Percentiles rank a stretch among this genome's conserved stretches.
phyloP scores from a whole-genome alignment of 92 coral and sea anemone genomes.

The Metridium senile region DNA sequence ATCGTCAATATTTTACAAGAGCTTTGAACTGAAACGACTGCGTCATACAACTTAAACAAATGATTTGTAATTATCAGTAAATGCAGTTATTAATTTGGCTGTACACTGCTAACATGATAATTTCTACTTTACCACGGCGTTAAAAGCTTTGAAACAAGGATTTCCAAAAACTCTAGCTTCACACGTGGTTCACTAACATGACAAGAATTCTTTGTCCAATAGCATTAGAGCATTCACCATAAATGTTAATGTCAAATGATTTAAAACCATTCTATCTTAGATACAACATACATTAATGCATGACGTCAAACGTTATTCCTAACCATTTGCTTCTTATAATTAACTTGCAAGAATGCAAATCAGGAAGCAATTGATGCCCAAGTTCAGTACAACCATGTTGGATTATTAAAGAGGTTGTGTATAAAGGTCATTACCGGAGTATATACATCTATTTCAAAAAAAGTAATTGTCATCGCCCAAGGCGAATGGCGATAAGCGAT shows the following conservation, averaged over 20 bases:
- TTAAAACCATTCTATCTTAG: not conserved
- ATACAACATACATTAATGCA: not conserved
- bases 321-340: too few relatives aligned
- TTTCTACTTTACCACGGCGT: not conserved
- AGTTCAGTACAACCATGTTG: too few relatives aligned
- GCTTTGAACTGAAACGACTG: not conserved
- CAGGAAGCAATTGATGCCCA: too few relatives aligned
- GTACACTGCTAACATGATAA: not conserved
- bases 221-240: not conserved
- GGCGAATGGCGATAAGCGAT: too few relatives aligned
- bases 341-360: too few relatives aligned
- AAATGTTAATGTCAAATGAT: not conserved
- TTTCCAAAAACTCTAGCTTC: too few relatives aligned
- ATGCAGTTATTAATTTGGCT: not conserved
- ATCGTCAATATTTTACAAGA: not conserved
- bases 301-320: not conserved
- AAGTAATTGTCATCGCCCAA: too few relatives aligned
- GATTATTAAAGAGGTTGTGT: too few relatives aligned
- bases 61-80: not conserved
- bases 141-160: not conserved
- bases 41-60: not conserved
- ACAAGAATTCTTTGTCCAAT: not conserved
- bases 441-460: too few relatives aligned
- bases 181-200: too few relatives aligned
- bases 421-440: too few relatives aligned